Evolutionary conservation across 2,797 vertebrate genomes (phyloP).

Genomic region (Pygocentrus nattereri): DNA sequence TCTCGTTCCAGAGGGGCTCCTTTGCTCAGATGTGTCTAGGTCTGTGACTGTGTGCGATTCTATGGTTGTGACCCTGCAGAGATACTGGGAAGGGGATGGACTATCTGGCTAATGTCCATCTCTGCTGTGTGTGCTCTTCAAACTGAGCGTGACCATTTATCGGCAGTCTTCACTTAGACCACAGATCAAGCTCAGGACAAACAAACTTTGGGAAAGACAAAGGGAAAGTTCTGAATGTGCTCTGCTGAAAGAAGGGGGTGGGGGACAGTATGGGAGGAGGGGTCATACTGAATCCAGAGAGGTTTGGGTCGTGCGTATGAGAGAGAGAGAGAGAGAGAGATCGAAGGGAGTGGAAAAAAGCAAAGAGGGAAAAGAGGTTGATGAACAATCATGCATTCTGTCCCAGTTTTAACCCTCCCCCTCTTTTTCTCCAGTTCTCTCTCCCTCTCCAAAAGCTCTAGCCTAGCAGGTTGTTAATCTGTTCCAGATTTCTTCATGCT

Average conservation of each 20-base stretch:
- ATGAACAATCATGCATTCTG: slow-evolving; percentile 77
- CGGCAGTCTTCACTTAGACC: not conserved
- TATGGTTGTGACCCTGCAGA: slow-evolving; percentile 13
- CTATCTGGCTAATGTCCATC: slow-evolving; percentile 35
- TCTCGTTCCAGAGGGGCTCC: slow-evolving; percentile 8
- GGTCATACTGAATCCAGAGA: slow-evolving; percentile 20
- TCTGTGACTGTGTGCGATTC: slow-evolving; percentile 37
- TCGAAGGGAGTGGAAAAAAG: slow-evolving; percentile 12
- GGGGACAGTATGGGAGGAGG: slow-evolving; percentile 16
- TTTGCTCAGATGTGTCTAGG: slow-evolving; percentile 9
- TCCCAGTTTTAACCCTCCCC: slow-evolving; percentile 72
- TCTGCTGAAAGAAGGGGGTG: slow-evolving; percentile 1
- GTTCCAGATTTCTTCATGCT: slow-evolving; percentile 83
- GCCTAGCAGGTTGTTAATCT: slow-evolving; percentile 85
- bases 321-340: slow-evolving; percentile 10
- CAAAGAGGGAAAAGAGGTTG: slow-evolving; percentile 55
- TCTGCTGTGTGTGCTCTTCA: slow-evolving; percentile 10
- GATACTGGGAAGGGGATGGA: slow-evolving; percentile 22
- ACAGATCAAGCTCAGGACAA: slow-evolving; percentile 43
- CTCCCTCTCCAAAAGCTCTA: slow-evolving; percentile 58
- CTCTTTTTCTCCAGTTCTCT: slow-evolving; percentile 58
- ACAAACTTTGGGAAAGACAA: slow-evolving; percentile 62
- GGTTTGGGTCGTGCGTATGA: slow-evolving; percentile 17
- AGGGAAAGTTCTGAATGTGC: slow-evolving; percentile 57
- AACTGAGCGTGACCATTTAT: slow-evolving; percentile 22